A percentile compares a stretch with the other conserved stretches of the same genome.
Conservation (phyloP, 2,888 invertebrate species). For the Caenorhabditis wallacei region DNA sequence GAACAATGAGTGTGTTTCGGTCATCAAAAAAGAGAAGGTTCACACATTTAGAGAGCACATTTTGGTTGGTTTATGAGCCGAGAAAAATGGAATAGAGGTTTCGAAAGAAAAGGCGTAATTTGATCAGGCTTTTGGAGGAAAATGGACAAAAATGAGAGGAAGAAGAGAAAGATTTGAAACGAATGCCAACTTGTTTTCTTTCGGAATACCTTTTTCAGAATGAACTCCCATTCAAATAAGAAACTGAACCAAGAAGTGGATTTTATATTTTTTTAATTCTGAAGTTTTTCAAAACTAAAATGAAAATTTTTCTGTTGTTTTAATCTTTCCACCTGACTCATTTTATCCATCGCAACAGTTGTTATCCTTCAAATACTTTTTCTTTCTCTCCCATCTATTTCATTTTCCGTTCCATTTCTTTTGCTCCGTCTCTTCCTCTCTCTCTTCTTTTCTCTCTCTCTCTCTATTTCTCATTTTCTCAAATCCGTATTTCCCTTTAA, state of each 20-base stretch:
- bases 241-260: no score
- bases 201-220: background rate
- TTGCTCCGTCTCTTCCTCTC: constrained; percentile 24
- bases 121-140: constrained; percentile 43
- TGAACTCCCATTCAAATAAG: no score
- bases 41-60: constrained; percentile 11
- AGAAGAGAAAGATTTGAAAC: constrained; percentile 10
- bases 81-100: background rate
- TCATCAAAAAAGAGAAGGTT: background rate
- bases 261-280: no score
- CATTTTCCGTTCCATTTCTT: constrained; percentile 7
- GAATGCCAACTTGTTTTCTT: background rate
- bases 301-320: no score
- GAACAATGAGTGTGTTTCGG: background rate
- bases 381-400: constrained; percentile 12
- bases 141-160: background rate
- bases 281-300: no score
- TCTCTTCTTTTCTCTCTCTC: constrained; percentile 31
- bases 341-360: constrained; percentile 50
- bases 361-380: constrained; percentile 6
- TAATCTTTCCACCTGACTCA: background rate
- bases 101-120: constrained; percentile 42
- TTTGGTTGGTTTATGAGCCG: constrained; percentile 31
- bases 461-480: background rate
- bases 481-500: constrained; percentile 1